A percentile compares a stretch with the other conserved stretches of the same genome.
phyloP scores from a whole-genome alignment of 2,113 vertebrate species.

The Pycnonotus jocosus region DNA sequence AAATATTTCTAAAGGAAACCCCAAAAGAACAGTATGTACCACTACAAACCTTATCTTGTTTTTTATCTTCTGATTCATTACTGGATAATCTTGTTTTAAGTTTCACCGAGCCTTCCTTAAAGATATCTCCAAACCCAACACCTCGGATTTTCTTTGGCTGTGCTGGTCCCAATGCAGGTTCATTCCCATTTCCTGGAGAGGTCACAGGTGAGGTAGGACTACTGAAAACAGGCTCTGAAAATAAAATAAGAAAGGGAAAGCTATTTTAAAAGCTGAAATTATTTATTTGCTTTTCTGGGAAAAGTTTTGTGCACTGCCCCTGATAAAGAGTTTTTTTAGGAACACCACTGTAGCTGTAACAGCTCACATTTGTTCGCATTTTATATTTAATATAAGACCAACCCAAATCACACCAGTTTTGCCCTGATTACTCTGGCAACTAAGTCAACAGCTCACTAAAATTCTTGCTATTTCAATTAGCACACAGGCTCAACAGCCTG shows the following conservation, averaged over 20 bases:
- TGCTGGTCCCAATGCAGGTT: conserved; percentile 63
- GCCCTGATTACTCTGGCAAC: not conserved
- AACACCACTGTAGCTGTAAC: not conserved
- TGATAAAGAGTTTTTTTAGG: not conserved
- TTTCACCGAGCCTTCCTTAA: conserved; percentile 90
- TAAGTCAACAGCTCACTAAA: not conserved
- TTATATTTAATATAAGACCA: not conserved
- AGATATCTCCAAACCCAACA: conserved; percentile 96
- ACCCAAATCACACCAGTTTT: not conserved
- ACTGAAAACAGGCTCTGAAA: conserved; percentile 66
- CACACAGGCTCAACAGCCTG: not conserved
- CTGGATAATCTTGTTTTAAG: conserved; percentile 79
- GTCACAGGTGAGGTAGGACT: conserved; percentile 74
- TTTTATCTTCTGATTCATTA: conserved; percentile 84
- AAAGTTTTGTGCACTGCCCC: not conserved
- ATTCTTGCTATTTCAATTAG: not conserved
- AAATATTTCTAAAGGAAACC: not conserved
- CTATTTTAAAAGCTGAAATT: not conserved
- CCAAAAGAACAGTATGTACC: not conserved
- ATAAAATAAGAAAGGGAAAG: not conserved
- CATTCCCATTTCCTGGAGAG: conserved; percentile 71
- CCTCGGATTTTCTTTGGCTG: conserved; percentile 93
- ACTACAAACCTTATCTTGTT: conserved; percentile 77
- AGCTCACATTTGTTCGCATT: not conserved
- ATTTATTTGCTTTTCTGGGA: not conserved